These are phyloP conservation scores for Hermaeophaga mercurialis DNA, from an alignment of 2,888 invertebrate species.

Conservation along the genomic window DNA sequence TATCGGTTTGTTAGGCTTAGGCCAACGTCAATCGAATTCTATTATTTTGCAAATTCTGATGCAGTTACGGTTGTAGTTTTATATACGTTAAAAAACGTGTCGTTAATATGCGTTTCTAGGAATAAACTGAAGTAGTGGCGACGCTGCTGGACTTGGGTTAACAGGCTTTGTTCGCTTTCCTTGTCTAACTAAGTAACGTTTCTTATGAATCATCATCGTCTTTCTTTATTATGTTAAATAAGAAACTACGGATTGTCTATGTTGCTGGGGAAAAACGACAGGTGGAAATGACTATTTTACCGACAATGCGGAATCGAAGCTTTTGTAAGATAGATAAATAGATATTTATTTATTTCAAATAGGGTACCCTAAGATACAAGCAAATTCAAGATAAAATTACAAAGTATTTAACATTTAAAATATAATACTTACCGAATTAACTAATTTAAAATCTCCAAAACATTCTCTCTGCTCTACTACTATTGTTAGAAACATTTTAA, in stretches of 20 bases:
- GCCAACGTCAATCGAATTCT: neutral
- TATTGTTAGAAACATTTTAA: no score
- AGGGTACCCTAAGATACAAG: no score
- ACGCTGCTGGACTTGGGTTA: neutral
- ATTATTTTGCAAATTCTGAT: neutral
- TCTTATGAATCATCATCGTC: neutral
- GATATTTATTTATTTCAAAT: no score
- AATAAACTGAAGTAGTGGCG: neutral
- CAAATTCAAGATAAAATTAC: no score
- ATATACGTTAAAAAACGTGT: neutral
- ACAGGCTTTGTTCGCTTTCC: conserved; percentile 6
- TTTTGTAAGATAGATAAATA: no score
- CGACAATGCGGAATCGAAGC: no score
- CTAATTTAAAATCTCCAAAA: no score
- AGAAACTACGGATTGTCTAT: conserved; percentile 2
- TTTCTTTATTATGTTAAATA: neutral
- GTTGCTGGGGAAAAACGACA: neutral
- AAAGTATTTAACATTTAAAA: no score
- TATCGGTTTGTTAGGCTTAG: neutral
- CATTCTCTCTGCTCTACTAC: no score
- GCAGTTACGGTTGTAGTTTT: neutral
- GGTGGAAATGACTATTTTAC: no score
- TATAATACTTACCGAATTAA: no score
- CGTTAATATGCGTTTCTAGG: neutral
- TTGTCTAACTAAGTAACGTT: conserved; percentile 10